phyloP scores from a whole-genome alignment of 2,888 invertebrate species.

The Arrhopalites spinosus region DNA sequence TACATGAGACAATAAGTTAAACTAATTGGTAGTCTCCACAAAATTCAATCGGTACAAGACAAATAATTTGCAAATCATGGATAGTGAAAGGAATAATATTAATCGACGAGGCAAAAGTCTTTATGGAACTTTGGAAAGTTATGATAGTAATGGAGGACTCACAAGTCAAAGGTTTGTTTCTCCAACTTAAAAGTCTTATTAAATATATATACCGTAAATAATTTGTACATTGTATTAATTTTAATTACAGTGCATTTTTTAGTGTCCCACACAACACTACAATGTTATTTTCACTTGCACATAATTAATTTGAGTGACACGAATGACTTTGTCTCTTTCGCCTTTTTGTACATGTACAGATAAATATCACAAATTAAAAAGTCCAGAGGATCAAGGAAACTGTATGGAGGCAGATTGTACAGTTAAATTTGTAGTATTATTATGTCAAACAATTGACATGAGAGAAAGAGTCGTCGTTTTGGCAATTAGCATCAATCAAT shows the following conservation, averaged over 20 bases:
- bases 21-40: neutral
- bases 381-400: too few species aligned
- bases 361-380: too few species aligned
- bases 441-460: neutral
- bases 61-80: neutral
- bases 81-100: neutral
- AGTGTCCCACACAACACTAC: too few species aligned
- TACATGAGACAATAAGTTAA: too few species aligned
- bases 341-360: too few species aligned
- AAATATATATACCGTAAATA: too few species aligned
- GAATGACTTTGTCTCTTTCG: too few species aligned
- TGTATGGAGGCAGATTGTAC: too few species aligned
- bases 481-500: neutral
- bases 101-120: constrained; percentile 2
- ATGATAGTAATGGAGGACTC: neutral
- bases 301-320: too few species aligned
- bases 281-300: neutral
- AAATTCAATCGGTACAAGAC: neutral
- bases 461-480: neutral
- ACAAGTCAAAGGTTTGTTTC: constrained; percentile 9
- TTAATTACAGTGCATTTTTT: neutral
- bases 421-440: neutral
- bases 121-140: constrained; percentile 18
- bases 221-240: too few species aligned
- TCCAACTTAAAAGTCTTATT: too few species aligned